phyloP scores from a whole-genome alignment of 2,113 vertebrate species.

The Columbina picui region DNA sequence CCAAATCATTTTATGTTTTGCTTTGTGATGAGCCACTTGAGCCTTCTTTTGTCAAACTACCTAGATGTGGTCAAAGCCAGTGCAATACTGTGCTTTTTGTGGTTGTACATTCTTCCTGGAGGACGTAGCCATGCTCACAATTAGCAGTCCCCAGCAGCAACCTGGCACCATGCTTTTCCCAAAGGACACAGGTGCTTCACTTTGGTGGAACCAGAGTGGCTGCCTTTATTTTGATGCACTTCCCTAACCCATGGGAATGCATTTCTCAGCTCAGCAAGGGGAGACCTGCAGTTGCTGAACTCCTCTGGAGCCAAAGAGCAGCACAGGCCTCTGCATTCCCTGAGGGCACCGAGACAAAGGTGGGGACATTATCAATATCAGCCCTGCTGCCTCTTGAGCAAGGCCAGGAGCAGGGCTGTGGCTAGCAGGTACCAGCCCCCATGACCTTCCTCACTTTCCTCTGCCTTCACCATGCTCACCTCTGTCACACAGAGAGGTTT shows the following conservation, averaged over 20 bases:
- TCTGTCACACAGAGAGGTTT: not conserved
- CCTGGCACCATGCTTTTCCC: not conserved
- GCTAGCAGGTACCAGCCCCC: fast-evolving
- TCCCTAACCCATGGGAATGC: fast-evolving
- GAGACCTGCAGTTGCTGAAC: not conserved
- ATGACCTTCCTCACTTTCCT: not conserved
- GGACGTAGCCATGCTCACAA: not conserved
- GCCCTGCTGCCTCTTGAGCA: not conserved
- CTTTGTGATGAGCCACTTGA: not conserved
- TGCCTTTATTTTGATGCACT: fast-evolving
- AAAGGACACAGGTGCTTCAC: fast-evolving
- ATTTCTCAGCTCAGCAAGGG: not conserved
- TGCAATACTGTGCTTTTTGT: not conserved
- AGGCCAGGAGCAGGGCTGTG: not conserved
- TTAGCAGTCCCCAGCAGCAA: not conserved
- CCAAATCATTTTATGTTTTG: not conserved
- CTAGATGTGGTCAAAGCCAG: not conserved
- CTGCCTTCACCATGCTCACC: not conserved
- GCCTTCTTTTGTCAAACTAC: not conserved
- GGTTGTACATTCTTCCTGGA: not conserved
- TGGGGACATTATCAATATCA: not conserved
- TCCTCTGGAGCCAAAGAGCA: not conserved
- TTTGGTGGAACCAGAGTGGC: not conserved
- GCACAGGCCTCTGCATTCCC: not conserved
- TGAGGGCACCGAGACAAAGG: fast-evolving